Evolutionary conservation across 2,797 vertebrate species (phyloP).

Genomic region (Rhynchotus rufescens): DNA sequence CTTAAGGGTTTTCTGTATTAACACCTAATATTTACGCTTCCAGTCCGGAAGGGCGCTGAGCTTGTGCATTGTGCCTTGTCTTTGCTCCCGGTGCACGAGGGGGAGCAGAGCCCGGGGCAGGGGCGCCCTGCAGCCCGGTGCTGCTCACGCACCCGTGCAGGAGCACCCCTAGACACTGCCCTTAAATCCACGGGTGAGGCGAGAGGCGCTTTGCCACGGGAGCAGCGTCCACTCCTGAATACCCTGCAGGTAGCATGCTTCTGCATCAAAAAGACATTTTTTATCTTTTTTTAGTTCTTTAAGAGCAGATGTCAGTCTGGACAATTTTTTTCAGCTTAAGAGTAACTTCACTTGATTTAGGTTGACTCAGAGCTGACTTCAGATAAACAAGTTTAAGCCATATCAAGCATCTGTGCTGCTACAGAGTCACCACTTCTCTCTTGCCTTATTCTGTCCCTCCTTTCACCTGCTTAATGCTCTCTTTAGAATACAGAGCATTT

Average conservation of each 20-base stretch:
- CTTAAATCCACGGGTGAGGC: no score
- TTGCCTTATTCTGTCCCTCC: neutral
- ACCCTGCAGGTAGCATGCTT: accelerated
- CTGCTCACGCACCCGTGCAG: no score
- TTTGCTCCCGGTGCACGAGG: neutral
- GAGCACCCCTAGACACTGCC: no score
- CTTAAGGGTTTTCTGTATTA: neutral
- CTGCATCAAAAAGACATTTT: neutral
- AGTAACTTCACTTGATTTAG: neutral
- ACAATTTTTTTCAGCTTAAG: neutral
- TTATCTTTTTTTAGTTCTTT: neutral
- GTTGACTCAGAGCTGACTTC: neutral
- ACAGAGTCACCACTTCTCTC: neutral
- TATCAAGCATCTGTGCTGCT: neutral
- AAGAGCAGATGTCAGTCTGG: neutral
- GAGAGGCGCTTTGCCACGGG: neutral
- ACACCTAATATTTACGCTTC: neutral
- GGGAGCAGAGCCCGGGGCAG: neutral
- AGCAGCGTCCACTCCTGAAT: neutral
- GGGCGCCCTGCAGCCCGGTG: no score
- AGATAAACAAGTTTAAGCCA: neutral
- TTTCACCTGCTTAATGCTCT: neutral
- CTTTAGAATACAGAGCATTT: neutral
- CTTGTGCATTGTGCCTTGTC: neutral
- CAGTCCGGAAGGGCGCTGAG: neutral